A percentile compares a stretch with the other conserved stretches of the same genome.
These are phyloP conservation scores for Danio jaintianensis DNA, from an alignment of 2,797 vertebrate species.

Conservation along the genomic window DNA sequence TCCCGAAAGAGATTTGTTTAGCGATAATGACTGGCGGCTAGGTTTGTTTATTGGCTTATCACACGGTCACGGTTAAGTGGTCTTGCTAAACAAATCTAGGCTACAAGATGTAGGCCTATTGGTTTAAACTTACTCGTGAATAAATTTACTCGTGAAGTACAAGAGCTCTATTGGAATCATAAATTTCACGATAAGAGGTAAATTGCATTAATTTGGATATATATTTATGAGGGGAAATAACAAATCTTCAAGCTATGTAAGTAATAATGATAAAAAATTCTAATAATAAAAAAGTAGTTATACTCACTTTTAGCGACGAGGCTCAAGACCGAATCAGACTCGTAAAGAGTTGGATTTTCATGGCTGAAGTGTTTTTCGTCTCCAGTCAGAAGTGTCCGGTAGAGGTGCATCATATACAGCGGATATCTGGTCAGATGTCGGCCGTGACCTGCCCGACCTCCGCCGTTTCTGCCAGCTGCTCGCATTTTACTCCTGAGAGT, in stretches of 20 bases:
- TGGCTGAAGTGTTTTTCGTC: conserved; percentile 58
- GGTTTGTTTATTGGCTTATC: background rate
- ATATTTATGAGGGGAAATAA: no score
- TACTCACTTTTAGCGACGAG: conserved; percentile 83
- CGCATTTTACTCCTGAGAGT: conserved; percentile 49
- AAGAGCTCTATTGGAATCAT: background rate
- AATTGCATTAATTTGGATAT: no score
- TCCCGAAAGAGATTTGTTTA: conserved; percentile 20
- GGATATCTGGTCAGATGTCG: conserved; percentile 65
- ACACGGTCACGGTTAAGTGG: background rate
- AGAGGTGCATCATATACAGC: conserved; percentile 87
- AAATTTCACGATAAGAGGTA: no score
- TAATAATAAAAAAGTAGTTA: background rate
- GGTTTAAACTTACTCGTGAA: background rate
- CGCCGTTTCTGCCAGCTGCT: background rate
- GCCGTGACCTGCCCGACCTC: conserved; percentile 42
- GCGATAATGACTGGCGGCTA: background rate
- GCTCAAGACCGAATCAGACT: conserved; percentile 81
- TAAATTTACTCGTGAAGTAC: background rate
- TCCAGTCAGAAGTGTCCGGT: conserved; percentile 75
- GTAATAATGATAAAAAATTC: background rate
- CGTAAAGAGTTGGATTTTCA: conserved; percentile 72
- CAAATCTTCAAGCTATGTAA: no score
- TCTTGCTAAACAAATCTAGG: background rate
- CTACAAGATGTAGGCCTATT: background rate